Conservation (phyloP, 2,113 vertebrate species). For the Rhinolophus sinicus region DNA sequence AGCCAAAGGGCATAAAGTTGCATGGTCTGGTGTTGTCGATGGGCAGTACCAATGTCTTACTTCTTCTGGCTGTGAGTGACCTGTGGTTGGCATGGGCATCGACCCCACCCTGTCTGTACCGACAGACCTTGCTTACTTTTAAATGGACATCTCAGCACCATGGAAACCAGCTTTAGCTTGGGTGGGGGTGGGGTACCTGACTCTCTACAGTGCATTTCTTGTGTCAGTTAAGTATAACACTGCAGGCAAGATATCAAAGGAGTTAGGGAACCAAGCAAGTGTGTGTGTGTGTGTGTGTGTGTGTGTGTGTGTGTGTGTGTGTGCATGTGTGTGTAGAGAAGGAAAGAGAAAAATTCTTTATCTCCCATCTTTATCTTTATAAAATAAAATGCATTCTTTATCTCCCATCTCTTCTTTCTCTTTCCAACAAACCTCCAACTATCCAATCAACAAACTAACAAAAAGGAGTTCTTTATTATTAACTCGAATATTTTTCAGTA, state of each 20-base stretch:
- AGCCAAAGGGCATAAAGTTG: not conserved
- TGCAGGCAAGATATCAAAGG: slow-evolving; percentile 9
- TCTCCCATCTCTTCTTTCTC: not conserved
- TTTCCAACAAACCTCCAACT: not conserved
- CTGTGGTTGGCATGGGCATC: not conserved
- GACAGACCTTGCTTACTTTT: not conserved
- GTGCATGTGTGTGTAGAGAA: not conserved
- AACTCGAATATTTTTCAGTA: not conserved
- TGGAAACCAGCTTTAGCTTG: slow-evolving; percentile 31
- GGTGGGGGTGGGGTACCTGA: not conserved
- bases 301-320: not conserved
- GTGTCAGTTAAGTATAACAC: not conserved
- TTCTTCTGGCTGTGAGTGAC: not conserved
- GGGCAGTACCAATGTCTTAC: not conserved
- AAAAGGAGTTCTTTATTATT: not conserved
- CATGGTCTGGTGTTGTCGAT: not conserved
- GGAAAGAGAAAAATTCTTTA: not conserved
- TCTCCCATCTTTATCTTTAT: too few relatives aligned
- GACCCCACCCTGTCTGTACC: not conserved
- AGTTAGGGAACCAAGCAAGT: not conserved
- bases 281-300: not conserved
- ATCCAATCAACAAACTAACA: not conserved
- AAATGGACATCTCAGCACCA: not conserved
- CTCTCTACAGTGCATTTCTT: slow-evolving; percentile 8
- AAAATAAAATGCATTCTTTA: not conserved